A percentile compares a stretch with the other conserved stretches of the same genome.
phyloP scores from a whole-genome alignment of 2,888 invertebrate genomes.

The Leptothorax acervorum region DNA sequence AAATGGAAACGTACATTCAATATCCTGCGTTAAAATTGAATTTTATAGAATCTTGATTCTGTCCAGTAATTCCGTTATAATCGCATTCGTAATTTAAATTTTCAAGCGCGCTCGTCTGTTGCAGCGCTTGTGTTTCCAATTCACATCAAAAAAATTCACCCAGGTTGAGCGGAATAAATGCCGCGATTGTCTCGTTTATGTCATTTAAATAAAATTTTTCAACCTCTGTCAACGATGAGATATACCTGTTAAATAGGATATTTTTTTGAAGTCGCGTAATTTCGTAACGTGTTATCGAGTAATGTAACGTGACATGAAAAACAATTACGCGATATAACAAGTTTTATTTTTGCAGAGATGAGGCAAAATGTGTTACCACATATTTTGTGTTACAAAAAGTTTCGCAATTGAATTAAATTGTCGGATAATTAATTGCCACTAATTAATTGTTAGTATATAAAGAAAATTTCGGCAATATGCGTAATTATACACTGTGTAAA shows the following conservation, averaged over 20 bases:
- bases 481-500: background rate
- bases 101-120: constrained; percentile 39
- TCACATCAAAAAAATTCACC: constrained; percentile 41
- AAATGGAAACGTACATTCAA: constrained; percentile 47
- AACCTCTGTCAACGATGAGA: constrained; percentile 30
- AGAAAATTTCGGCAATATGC: background rate
- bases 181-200: constrained; percentile 41
- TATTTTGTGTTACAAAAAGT: background rate
- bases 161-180: constrained; percentile 35
- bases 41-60: constrained; percentile 60
- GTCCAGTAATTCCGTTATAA: constrained; percentile 55
- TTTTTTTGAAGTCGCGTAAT: constrained; percentile 25
- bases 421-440: background rate
- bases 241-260: constrained; percentile 38
- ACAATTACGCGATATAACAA: constrained; percentile 23
- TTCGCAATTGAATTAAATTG: background rate
- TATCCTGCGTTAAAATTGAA: constrained; percentile 55
- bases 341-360: constrained; percentile 6
- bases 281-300: constrained; percentile 31
- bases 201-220: constrained; percentile 45
- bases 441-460: background rate
- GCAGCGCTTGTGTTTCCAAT: constrained; percentile 40
- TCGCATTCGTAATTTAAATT: constrained; percentile 53
- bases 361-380: background rate
- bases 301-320: constrained; percentile 10